Percentiles rank a stretch among this genome's conserved stretches.
Conservation (phyloP, 2,797 vertebrate genomes). For the Petrocephalus schoutedeni region DNA sequence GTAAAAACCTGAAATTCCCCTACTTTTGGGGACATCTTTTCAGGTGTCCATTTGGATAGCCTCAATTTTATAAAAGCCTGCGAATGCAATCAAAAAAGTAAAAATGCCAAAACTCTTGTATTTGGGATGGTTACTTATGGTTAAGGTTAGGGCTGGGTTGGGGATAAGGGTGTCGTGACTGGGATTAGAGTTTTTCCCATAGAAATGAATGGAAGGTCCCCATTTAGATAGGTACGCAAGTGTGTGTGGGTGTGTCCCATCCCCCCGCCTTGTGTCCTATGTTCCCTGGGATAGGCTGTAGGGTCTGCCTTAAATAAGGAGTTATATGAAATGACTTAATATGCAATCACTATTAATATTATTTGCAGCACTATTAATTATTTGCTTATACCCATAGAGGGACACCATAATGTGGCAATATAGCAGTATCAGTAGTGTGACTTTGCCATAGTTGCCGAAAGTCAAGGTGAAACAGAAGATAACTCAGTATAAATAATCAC, state of each 20-base stretch:
- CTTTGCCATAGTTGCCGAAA: not conserved
- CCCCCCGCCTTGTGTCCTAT: not conserved
- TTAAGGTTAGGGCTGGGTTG: too few relatives aligned
- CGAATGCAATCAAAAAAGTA: too few relatives aligned
- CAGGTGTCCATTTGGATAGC: too few relatives aligned
- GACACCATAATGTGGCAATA: not conserved
- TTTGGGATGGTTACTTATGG: too few relatives aligned
- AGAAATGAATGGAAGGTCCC: too few relatives aligned
- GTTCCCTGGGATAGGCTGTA: not conserved
- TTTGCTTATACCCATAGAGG: not conserved
- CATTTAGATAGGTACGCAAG: not conserved
- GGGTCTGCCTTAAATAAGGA: not conserved
- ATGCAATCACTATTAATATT: not conserved
- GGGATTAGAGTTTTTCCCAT: too few relatives aligned
- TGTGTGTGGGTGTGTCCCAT: not conserved
- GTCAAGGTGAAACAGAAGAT: not conserved
- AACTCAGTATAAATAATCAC: not conserved
- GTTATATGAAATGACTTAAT: not conserved
- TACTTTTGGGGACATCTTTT: too few relatives aligned
- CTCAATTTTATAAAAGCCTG: too few relatives aligned
- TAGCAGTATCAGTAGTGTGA: not conserved
- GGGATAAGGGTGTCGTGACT: too few relatives aligned
- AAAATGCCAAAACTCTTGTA: too few relatives aligned
- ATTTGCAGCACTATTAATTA: conserved; percentile 1
- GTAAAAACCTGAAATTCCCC: too few relatives aligned